Evolutionary conservation across 2,888 invertebrate genomes (phyloP).

Genomic region (Cosmopolites sordidus): DNA sequence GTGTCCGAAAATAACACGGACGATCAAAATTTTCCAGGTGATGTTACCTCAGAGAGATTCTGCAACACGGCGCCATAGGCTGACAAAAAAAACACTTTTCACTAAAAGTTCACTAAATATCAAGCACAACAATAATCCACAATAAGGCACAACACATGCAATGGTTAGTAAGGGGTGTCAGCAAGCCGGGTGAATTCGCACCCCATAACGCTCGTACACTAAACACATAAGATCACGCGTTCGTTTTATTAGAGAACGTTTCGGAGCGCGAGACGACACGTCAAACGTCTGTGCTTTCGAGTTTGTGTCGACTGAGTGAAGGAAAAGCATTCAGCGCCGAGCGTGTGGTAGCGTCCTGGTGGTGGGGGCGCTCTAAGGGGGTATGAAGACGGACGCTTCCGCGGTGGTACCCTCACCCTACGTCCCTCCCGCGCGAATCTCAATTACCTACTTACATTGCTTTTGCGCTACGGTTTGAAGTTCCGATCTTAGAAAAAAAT

Average conservation of each 20-base stretch:
- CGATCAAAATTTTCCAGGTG: conserved; percentile 44
- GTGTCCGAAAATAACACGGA: conserved; percentile 32
- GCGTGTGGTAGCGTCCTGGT: conserved; percentile 44
- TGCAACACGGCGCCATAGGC: conserved; percentile 50
- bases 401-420: conserved; percentile 27
- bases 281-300: conserved; percentile 24
- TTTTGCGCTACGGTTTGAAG: conserved; percentile 4
- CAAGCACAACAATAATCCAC: conserved; percentile 30
- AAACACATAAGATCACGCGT: conserved; percentile 34
- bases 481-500: conserved; percentile 7
- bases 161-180: conserved; percentile 28
- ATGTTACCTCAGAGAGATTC: conserved; percentile 49
- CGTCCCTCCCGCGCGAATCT: conserved; percentile 18
- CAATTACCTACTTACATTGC: conserved; percentile 22
- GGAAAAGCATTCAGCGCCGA: conserved; percentile 34
- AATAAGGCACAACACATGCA: conserved; percentile 40
- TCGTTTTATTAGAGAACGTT: conserved; percentile 28
- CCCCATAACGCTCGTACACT: conserved; percentile 36
- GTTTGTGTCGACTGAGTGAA: conserved; percentile 44
- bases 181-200: conserved; percentile 31
- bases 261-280: conserved; percentile 25
- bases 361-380: conserved; percentile 46
- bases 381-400: conserved; percentile 41
- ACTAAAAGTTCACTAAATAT: conserved; percentile 25
- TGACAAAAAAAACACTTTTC: conserved; percentile 34